phyloP scores from a whole-genome alignment of 2,797 vertebrate genomes.

The Falco novaeseelandiae region DNA sequence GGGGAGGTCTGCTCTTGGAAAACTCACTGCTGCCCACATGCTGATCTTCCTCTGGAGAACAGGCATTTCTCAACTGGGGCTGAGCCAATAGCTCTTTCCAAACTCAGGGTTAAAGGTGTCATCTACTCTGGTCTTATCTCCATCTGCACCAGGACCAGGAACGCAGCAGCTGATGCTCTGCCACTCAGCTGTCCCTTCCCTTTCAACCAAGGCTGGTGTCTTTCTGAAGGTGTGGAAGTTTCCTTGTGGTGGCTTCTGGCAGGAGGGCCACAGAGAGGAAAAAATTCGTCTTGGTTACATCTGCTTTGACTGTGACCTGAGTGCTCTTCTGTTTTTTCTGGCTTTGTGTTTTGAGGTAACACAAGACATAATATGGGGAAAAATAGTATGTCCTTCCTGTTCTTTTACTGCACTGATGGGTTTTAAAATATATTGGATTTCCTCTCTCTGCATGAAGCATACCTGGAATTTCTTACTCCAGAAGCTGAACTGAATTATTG shows the following conservation, averaged over 20 bases:
- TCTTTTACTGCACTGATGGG: neutral
- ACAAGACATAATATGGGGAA: neutral
- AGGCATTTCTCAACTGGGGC: neutral
- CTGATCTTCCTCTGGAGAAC: neutral
- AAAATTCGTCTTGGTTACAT: neutral
- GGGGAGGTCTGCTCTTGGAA: constrained; percentile 28
- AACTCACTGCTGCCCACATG: neutral
- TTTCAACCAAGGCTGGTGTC: neutral
- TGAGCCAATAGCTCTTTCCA: neutral
- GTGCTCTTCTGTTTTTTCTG: neutral
- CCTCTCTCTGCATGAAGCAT: neutral
- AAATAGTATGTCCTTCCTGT: neutral
- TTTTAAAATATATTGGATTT: neutral
- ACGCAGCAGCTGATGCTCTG: neutral
- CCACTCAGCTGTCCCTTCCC: neutral
- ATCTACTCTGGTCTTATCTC: neutral
- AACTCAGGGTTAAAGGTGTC: neutral
- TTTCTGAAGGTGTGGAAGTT: neutral
- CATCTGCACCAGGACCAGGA: neutral
- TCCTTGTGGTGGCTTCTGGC: neutral
- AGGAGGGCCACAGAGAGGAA: neutral
- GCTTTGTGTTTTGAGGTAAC: neutral
- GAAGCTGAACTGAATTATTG: neutral
- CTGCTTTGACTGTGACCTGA: neutral
- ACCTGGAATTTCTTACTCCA: neutral